phyloP scores from a whole-genome alignment of 2,888 invertebrate genomes.

The Xylophagus ater region DNA sequence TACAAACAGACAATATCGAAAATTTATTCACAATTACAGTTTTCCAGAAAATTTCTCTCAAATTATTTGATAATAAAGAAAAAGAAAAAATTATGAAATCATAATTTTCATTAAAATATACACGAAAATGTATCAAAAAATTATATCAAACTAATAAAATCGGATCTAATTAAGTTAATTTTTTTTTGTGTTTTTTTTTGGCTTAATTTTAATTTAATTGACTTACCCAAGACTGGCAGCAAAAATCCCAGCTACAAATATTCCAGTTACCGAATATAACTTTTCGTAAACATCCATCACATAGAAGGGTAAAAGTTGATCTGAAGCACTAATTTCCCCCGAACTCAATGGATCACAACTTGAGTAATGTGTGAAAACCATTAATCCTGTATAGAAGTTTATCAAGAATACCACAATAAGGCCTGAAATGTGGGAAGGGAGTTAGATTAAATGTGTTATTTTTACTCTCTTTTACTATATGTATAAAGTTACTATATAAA shows the following conservation, averaged over 20 bases:
- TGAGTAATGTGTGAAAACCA: slow-evolving; percentile 69
- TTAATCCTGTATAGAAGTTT: slow-evolving; percentile 78
- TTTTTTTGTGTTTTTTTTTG: neutral
- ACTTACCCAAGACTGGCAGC: slow-evolving; percentile 86
- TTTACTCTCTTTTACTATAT: too few relatives aligned
- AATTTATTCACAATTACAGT: too few relatives aligned
- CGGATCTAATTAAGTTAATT: neutral
- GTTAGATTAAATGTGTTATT: slow-evolving; percentile 1
- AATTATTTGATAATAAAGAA: too few relatives aligned
- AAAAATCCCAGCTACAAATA: slow-evolving; percentile 92
- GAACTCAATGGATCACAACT: slow-evolving; percentile 73
- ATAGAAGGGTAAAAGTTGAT: slow-evolving; percentile 79
- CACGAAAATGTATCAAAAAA: too few relatives aligned
- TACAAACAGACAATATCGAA: too few relatives aligned
- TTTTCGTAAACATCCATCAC: slow-evolving; percentile 73
- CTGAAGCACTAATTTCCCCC: slow-evolving; percentile 55
- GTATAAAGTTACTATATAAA: too few relatives aligned
- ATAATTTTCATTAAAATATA: too few relatives aligned
- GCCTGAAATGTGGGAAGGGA: slow-evolving; percentile 39
- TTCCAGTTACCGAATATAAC: slow-evolving; percentile 70
- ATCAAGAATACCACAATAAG: slow-evolving; percentile 72
- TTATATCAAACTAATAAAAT: too few relatives aligned
- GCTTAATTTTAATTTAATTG: too few relatives aligned
- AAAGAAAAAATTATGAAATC: too few relatives aligned
- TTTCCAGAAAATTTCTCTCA: too few relatives aligned